Base-by-base conservation (phyloP, 2,113 vertebrate genomes). In the Oreotrochilus melanogaster region DNA sequence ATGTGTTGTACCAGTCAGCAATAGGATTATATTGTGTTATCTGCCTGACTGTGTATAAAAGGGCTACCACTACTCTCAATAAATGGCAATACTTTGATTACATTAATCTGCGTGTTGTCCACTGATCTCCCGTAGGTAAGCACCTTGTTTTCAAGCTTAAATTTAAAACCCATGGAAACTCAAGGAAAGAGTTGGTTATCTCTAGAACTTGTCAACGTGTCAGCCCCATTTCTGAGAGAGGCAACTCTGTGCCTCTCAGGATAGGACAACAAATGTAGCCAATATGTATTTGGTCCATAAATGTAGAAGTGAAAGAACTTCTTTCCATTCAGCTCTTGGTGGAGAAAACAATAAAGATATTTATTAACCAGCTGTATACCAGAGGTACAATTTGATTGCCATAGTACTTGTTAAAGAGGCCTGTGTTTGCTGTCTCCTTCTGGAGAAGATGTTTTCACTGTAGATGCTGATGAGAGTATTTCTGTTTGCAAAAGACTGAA, bases 351-450 rank as follows among this genome's bases (percentile, higher is more conserved):
- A 31, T 39, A 30, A 31, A 28, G 23, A 45, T 7, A 33, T 50
- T 66, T 42, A 47, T 7, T 84, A 73, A 7, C 13, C 61, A 19
- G 18, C 28, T 54, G 27, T 39, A 21, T 74, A 54, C 11, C 18
- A 31, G 35, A 56, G 70, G 14, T 61, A 30, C 10, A 43, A 18
- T 83, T 65, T 48, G 48, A 24, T 54, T 79, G 50, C n/a, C 18
- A 4, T 21, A 66, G 27, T n/a, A 48, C 16, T 74, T 3, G 3
- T 39, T 69, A 57, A 80, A 51, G 6, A 35, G 75, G 14, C 14
- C 31, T 0, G 0, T 37, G n/a, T 75, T 75, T 93, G 21, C 14
- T 16, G 28, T 1, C 16, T 54, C 1, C 1, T 47, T 53, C 37
- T 84, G 39, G 22, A 18, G 45, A 39, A n/a, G 10, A 39, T 79